These are phyloP conservation scores for Helostoma temminkii DNA, from an alignment of 2,797 vertebrate species.

Conservation along the genomic window DNA sequence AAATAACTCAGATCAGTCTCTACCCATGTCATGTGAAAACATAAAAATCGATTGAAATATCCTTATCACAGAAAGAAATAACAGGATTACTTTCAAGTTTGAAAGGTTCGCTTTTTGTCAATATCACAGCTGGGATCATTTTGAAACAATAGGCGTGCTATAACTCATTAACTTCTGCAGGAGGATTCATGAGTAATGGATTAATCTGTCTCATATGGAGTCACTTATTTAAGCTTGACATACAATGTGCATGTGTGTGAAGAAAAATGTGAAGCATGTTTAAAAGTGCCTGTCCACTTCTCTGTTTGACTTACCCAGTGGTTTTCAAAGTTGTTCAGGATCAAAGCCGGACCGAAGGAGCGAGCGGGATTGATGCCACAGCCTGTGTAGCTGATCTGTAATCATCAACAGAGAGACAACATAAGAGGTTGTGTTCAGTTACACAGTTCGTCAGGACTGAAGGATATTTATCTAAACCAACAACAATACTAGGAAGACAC, in stretches of 20 bases:
- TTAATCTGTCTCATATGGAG: conserved; percentile 31
- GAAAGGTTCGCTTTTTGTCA: conserved; percentile 15
- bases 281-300: conserved; percentile 8
- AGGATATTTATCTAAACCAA: not conserved
- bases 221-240: conserved; percentile 54
- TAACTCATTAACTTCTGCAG: conserved; percentile 62
- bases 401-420: conserved; percentile 35
- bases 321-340: conserved; percentile 86
- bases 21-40: not conserved
- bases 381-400: conserved; percentile 96
- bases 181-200: conserved; percentile 1
- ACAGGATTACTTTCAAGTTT: not conserved
- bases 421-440: conserved; percentile 33
- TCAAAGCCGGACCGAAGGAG: conserved; percentile 93
- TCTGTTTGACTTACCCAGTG: conserved; percentile 91
- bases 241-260: conserved; percentile 21
- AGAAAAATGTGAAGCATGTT: conserved; percentile 41
- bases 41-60: not conserved
- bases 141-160: conserved; percentile 42
- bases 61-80: conserved; percentile 17
- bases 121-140: conserved; percentile 16
- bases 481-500: conserved; percentile 8
- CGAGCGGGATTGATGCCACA: conserved; percentile 98
- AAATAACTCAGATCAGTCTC: conserved; percentile 26
- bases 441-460: not conserved